These are phyloP conservation scores for Xestia c-nigrum DNA, from an alignment of 2,888 invertebrate species.

Conservation along the genomic window DNA sequence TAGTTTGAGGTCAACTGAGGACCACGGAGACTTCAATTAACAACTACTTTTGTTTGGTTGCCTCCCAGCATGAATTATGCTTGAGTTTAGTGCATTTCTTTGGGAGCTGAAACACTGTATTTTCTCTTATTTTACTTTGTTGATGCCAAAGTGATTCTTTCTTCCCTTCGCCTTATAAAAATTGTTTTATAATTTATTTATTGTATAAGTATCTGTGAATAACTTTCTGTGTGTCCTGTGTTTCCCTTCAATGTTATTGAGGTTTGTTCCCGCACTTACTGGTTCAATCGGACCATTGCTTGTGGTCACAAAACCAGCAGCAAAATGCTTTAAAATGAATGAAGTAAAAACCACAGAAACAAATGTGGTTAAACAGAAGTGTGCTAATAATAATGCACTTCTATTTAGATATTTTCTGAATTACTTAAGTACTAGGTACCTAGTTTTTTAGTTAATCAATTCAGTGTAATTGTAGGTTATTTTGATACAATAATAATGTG, in stretches of 20 bases:
- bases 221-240: too few relatives aligned
- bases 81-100: too few relatives aligned
- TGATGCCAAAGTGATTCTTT: neutral
- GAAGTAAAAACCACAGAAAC: neutral
- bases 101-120: too few relatives aligned
- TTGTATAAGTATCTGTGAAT: neutral
- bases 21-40: neutral
- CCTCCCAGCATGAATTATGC: neutral
- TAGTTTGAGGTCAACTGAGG: neutral
- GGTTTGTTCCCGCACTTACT: neutral
- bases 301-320: neutral
- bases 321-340: neutral
- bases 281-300: neutral
- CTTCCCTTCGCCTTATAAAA: neutral
- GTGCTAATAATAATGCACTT: neutral
- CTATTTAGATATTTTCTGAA: neutral
- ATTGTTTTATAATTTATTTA: neutral
- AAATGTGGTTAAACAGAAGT: neutral
- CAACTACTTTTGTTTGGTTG: neutral
- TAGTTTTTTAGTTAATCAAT: neutral
- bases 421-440: too few relatives aligned
- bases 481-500: neutral
- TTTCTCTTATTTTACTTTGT: neutral
- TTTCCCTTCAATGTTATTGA: neutral
- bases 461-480: neutral